Conservation (phyloP, 2,888 invertebrate species). For the Drosophila rellima region DNA sequence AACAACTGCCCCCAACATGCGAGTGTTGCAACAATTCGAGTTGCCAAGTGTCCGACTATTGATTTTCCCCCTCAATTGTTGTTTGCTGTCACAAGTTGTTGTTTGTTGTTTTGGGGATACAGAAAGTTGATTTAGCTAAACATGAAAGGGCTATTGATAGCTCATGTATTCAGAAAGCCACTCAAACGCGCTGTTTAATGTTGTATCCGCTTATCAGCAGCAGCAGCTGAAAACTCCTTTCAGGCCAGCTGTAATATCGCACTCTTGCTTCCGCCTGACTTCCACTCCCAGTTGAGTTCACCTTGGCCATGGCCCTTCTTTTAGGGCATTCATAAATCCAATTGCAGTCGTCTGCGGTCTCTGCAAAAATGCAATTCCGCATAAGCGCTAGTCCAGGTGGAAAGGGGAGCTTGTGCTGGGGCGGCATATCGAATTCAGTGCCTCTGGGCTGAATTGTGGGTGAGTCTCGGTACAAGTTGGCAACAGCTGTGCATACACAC, state of each 20-base stretch:
- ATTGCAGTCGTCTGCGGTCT: conserved; percentile 64
- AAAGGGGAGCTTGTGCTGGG: not conserved
- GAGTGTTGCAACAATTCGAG: conserved; percentile 18
- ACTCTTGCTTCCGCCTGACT: conserved; percentile 8
- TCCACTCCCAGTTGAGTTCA: conserved; percentile 32
- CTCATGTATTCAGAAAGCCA: conserved; percentile 32
- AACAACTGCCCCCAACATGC: conserved; percentile 2
- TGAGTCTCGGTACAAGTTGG: conserved; percentile 35
- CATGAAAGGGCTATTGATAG: conserved; percentile 11
- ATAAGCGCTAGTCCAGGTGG: conserved; percentile 5
- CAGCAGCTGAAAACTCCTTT: conserved; percentile 21
- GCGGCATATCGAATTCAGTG: conserved; percentile 64
- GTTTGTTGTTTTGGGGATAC: not conserved
- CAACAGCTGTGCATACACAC: conserved; percentile 72
- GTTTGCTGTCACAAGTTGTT: conserved; percentile 13
- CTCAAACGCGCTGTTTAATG: conserved; percentile 12
- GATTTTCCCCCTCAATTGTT: conserved; percentile 34
- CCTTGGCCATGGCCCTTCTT: conserved; percentile 36
- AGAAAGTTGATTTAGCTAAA: conserved; percentile 9
- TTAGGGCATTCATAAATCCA: conserved; percentile 66
- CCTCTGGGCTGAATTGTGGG: conserved; percentile 46
- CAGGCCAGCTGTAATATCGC: conserved; percentile 2
- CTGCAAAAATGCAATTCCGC: conserved; percentile 70
- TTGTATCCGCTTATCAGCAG: conserved; percentile 43
- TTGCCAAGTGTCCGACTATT: conserved; percentile 43